Evolutionary conservation across 2,797 vertebrate species (phyloP).

Genomic region (Hypotaenidia philippensis): DNA sequence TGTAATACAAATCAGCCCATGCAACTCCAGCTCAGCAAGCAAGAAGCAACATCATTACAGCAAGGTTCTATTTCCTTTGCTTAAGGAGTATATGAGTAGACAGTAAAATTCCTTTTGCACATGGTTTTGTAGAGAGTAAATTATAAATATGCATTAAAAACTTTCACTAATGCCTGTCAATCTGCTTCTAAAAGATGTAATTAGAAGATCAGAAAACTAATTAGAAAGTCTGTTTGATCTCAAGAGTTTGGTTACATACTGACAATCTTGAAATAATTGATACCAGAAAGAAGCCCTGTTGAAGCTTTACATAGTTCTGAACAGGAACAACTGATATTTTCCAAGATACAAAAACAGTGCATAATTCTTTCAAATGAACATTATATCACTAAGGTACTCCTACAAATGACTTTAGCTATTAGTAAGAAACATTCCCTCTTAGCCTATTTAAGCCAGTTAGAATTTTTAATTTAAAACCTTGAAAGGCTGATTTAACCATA

Average conservation of each 20-base stretch:
- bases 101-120: background rate
- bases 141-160: conserved; percentile 9
- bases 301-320: conserved; percentile 50
- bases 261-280: conserved; percentile 46
- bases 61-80: background rate
- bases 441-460: background rate
- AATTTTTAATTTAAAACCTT: background rate
- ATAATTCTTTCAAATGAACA: conserved; percentile 29
- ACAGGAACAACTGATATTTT: conserved; percentile 42
- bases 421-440: conserved; percentile 21
- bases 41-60: background rate
- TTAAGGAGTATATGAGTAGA: background rate
- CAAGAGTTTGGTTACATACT: conserved; percentile 34
- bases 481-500: conserved; percentile 32
- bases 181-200: conserved; percentile 46
- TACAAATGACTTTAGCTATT: conserved; percentile 42
- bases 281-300: conserved; percentile 51
- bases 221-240: conserved; percentile 58
- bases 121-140: background rate
- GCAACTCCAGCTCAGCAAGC: background rate
- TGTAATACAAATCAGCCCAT: background rate
- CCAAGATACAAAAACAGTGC: conserved; percentile 26
- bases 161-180: conserved; percentile 34
- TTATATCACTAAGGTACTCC: conserved; percentile 32
- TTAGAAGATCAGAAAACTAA: conserved; percentile 60